These are phyloP conservation scores for Taurulus bubalis DNA, from an alignment of 2,113 vertebrate species.

Conservation along the genomic window DNA sequence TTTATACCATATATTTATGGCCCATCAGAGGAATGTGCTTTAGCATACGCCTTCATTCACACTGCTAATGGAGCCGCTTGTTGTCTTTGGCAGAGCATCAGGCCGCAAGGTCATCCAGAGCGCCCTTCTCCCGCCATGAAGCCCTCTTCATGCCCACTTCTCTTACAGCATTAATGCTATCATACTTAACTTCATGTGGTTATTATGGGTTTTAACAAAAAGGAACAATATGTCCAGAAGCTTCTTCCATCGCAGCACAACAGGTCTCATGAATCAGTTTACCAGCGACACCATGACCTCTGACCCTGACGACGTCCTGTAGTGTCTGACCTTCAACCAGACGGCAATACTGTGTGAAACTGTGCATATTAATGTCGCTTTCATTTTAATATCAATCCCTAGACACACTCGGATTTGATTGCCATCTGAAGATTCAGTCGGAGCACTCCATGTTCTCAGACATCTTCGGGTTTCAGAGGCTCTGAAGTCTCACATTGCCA, in stretches of 20 bases:
- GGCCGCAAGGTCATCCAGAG: constrained; percentile 52
- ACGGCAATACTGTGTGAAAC: constrained; percentile 11
- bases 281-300: constrained; percentile 23
- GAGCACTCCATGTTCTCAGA: background rate
- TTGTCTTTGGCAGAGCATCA: constrained; percentile 61
- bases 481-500: no score
- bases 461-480: no score
- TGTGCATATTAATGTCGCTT: constrained; percentile 33
- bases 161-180: constrained; percentile 6
- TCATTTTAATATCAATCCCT: constrained; percentile 11
- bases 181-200: background rate
- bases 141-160: constrained; percentile 31
- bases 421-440: background rate
- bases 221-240: constrained; percentile 18
- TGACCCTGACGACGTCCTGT: constrained; percentile 16
- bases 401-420: constrained; percentile 18
- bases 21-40: constrained; percentile 57
- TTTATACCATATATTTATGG: constrained; percentile 59
- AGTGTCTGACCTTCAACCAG: constrained; percentile 20
- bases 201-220: constrained; percentile 19
- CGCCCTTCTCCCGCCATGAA: constrained; percentile 32
- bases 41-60: constrained; percentile 50
- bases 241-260: constrained; percentile 33
- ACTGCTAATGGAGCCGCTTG: constrained; percentile 65
- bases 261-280: constrained; percentile 43